Conservation (phyloP, 2,888 invertebrate genomes). For the Xanthorhoe spadicearia region DNA sequence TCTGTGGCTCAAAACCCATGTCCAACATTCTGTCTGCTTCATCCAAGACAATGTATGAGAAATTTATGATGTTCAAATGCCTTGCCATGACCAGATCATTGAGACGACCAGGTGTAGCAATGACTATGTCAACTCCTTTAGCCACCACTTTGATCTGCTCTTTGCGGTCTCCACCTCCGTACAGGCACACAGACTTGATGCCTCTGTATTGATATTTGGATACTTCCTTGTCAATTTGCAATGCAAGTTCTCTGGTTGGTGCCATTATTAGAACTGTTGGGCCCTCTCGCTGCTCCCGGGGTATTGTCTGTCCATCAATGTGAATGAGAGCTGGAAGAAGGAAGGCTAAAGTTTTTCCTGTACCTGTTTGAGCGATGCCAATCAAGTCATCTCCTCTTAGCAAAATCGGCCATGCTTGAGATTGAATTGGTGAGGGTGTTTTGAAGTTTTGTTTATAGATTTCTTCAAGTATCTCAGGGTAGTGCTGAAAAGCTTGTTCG, state of each 20-base stretch:
- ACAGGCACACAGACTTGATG: conserved; percentile 95
- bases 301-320: conserved; percentile 93
- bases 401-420: conserved; percentile 97
- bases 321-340: conserved; percentile 96
- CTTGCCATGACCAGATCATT: conserved; percentile 93
- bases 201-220: conserved; percentile 94
- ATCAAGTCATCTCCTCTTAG: conserved; percentile 96
- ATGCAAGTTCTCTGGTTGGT: conserved; percentile 96
- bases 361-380: conserved; percentile 98
- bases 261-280: conserved; percentile 95
- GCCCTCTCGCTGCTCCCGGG: conserved; percentile 89
- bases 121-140: conserved; percentile 96
- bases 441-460: conserved; percentile 92
- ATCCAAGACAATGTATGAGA: conserved; percentile 96
- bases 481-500: conserved; percentile 91
- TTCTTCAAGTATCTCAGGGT: conserved; percentile 93
- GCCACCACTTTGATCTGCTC: conserved; percentile 90
- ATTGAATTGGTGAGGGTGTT: conserved; percentile 95
- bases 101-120: conserved; percentile 97
- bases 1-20: conserved; percentile 95
- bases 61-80: conserved; percentile 89
- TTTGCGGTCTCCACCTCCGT: conserved; percentile 94
- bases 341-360: conserved; percentile 98
- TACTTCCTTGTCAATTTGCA: conserved; percentile 96
- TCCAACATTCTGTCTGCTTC: conserved; percentile 96